Evolutionary conservation across 2,888 invertebrate species (phyloP), one percentile per base, ranked within the genome.

Genomic region (Alcis repandata): DNA sequence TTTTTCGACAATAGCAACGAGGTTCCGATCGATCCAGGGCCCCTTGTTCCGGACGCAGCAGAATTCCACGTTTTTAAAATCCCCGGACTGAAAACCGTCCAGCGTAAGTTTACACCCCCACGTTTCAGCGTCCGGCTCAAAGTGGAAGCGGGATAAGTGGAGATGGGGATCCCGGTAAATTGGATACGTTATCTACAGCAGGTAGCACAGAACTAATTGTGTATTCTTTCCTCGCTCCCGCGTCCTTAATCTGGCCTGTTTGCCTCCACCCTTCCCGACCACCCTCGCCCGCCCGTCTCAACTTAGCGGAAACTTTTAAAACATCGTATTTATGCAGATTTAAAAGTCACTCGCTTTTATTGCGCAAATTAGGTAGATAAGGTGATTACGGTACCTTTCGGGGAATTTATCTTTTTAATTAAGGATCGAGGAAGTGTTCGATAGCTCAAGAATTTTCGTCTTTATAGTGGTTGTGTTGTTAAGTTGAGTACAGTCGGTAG

Each of bases 161-260:
- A 78, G 79, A 77, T 79, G 71, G 63, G 73, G 87, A 66, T 84
- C 86, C 78, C 63, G 63, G 72, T 83, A 82, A 71, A 78, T 84
- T 91, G 91, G 92, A 83, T 87, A 84, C 85, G 85, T 87, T 88
- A 88, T 89, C 87, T 88, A 80, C 86, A 89, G 89, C 92, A 92
- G 92, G 92, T 93, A 92, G 91, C 84, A 83, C 84, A 84, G 82
- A 90, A 87, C 93, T 93, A 93, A 93, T 93, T 93, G 90, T 91
- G 93, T 93, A 93, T 93, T 93, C 93, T 92, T 93, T 92, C 90
- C 92, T 91, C 91, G 92, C 89, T 87, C 85, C 83, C 83, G 84
- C 87, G 88, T 90, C 90, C 92, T 91, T 92, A 92, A 92, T 92
- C 91, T 91, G 87, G 87, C 88, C 87, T 84, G 85, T 82, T 83